Base-by-base conservation (phyloP, 2,797 vertebrate genomes). In the Amblyraja radiata region DNA sequence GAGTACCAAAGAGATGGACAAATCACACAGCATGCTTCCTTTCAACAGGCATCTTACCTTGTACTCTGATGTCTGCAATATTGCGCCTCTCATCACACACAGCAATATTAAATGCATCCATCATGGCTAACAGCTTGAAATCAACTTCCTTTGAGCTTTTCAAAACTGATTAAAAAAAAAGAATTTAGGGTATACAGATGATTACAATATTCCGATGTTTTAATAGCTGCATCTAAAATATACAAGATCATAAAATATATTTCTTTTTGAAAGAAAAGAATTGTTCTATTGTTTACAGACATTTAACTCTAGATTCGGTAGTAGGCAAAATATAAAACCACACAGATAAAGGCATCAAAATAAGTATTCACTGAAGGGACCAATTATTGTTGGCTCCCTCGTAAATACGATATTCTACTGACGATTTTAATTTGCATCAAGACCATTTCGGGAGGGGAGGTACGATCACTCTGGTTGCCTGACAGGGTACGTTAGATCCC, bases 31-130 rank as follows among this genome's bases (percentile, higher is more conserved):
- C 23, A 25, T 21, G 21, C 54, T 83, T 23, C 14, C 25, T 13
- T 0, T 61, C 23, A 61, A 25, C 4, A 0, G 11, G 18, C 0
- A 32, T 32, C 86, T 93, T 96, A 99, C 99, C 98, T 97, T 98
- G 97, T 93, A 99, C 96, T 95, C 97, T 97, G 95, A 99, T 98
- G 95, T 99, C 98, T n/a, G 98, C 98, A 83, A 99, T 98, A 95
- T 95, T 97, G 94, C 94, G 94, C 93, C 95, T 95, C 93, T 98
- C 97, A 80, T 99, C 97, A 32, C 97, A 98, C 94, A 99, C 96
- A 93, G 95, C 95, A 93, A 99, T 96, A 61, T 96, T 97, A 95
- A 99, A 98, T 93, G 97, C 97, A 79, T 97, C 97, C 95, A 99
- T 95, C 93, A 97, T 95, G 83, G 98, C 98, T 93, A 97, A 98